A percentile compares a stretch with the other conserved stretches of the same genome.
Conservation (phyloP, 1,140 invertebrate species). For the Diprion similis region DNA sequence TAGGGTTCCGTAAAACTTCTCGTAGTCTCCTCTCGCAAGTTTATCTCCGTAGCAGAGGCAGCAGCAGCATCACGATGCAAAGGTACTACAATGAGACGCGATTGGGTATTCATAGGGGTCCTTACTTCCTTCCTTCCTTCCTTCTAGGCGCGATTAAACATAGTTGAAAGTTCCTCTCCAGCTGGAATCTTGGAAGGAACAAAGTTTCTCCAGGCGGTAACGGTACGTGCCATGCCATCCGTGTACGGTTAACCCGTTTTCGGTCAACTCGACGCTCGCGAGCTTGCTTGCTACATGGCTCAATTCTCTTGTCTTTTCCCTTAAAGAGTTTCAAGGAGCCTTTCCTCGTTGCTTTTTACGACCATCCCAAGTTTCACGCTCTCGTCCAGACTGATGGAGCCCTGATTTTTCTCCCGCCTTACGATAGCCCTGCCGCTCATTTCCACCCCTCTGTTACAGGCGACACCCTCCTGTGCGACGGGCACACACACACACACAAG, state of each 20-base stretch:
- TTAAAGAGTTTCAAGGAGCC: background rate
- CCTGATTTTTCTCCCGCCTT: background rate
- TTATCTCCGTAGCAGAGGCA: too few species aligned
- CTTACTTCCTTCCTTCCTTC: too few species aligned
- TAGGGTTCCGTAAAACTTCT: too few species aligned
- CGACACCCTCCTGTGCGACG: too few species aligned
- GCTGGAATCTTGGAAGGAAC: background rate
- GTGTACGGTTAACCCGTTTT: too few species aligned
- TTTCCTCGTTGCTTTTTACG: constrained; percentile 1
- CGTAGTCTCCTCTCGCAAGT: background rate
- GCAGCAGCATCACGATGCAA: background rate
- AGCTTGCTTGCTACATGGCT: background rate
- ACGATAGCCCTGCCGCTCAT: too few species aligned
- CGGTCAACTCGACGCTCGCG: too few species aligned
- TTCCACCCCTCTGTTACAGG: too few species aligned
- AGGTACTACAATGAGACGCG: background rate
- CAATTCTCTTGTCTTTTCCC: background rate
- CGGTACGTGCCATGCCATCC: too few species aligned
- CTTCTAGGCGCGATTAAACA: background rate
- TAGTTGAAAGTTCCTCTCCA: background rate
- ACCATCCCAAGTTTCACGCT: background rate
- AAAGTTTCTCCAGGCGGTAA: background rate
- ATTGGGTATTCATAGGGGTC: constrained; percentile 7
- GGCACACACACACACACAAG: too few species aligned
- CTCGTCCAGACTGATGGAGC: background rate